Percentiles rank a stretch among this genome's conserved stretches.
Conservation (phyloP, 1,140 invertebrate species). For the Drosophila parvula region DNA sequence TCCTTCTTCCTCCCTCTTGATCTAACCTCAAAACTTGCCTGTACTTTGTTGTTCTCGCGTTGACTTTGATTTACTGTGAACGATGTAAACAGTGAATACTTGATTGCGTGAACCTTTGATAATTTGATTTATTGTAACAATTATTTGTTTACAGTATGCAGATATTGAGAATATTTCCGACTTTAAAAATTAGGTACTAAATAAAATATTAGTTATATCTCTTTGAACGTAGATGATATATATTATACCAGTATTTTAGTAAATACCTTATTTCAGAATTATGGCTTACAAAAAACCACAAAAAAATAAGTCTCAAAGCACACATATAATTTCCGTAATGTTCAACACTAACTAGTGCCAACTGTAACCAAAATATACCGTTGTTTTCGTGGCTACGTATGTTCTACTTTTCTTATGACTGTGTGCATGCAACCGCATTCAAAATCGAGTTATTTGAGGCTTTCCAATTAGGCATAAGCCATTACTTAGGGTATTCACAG, state of each 20-base stretch:
- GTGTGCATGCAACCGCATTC: conserved; percentile 34
- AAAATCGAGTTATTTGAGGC: conserved; percentile 4
- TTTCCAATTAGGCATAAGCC: conserved; percentile 1
- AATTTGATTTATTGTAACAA: neutral
- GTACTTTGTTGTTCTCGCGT: conserved; percentile 40
- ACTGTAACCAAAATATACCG: conserved; percentile 52
- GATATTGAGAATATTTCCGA: neutral
- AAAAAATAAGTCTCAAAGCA: too few relatives aligned
- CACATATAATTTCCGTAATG: neutral
- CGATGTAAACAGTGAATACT: neutral
- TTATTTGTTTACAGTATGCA: neutral
- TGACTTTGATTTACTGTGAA: conserved; percentile 60
- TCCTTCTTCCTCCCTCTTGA: conserved; percentile 30
- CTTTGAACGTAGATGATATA: neutral
- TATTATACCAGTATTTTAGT: neutral
- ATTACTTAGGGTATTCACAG: conserved; percentile 16
- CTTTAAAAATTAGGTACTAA: too few relatives aligned
- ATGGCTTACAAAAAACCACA: neutral
- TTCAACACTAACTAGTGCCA: too few relatives aligned
- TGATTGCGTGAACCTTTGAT: too few relatives aligned
- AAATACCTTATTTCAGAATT: neutral
- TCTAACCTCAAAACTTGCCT: conserved; percentile 58
- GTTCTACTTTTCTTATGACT: conserved; percentile 52
- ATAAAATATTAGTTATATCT: too few relatives aligned
- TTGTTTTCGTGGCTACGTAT: conserved; percentile 27